phyloP scores from a whole-genome alignment of 2,797 vertebrate genomes.

The Mormyrops boulengeri region DNA sequence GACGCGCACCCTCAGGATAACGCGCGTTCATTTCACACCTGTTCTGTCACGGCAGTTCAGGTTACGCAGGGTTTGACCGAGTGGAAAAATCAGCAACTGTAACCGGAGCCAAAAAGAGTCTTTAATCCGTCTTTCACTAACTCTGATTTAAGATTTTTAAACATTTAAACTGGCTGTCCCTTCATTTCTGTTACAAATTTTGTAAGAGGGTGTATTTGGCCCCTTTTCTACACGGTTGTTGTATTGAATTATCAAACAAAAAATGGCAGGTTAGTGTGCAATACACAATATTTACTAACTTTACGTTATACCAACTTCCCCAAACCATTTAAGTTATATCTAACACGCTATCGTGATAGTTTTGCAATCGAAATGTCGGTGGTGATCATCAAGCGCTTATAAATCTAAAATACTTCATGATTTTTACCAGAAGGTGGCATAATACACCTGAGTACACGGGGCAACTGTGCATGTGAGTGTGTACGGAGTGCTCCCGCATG shows the following conservation, averaged over 20 bases:
- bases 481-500: neutral
- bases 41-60: neutral
- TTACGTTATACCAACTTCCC: neutral
- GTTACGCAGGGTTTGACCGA: neutral
- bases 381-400: neutral
- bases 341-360: neutral
- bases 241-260: neutral
- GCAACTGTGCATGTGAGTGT: neutral
- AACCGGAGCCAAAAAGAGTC: neutral
- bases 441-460: neutral
- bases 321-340: neutral
- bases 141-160: neutral
- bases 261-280: neutral
- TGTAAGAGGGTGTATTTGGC: neutral
- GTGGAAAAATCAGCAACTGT: conserved; percentile 4
- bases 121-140: neutral
- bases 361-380: neutral
- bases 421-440: conserved; percentile 17
- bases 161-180: neutral
- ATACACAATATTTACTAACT: neutral
- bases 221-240: neutral
- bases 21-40: conserved; percentile 8
- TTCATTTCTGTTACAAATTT: neutral
- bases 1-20: neutral
- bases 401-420: neutral